Evolutionary conservation across 2,113 vertebrate genomes (phyloP).

Genomic region (Chlorodrepanis virens): DNA sequence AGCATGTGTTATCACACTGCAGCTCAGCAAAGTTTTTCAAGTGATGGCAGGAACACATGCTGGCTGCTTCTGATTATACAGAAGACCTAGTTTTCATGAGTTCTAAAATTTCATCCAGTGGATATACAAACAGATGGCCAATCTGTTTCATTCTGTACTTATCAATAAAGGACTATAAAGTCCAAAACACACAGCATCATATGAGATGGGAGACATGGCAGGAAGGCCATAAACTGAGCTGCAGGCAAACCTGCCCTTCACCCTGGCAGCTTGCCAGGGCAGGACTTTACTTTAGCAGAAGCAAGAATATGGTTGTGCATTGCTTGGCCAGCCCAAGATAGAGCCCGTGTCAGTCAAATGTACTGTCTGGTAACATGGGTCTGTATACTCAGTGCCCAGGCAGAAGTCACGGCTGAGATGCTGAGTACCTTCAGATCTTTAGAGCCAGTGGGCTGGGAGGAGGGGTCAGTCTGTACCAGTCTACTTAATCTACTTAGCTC

Average conservation of each 20-base stretch:
- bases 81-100: background rate
- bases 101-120: background rate
- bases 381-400: background rate
- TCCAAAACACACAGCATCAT: background rate
- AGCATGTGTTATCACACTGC: background rate
- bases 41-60: background rate
- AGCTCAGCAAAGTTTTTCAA: background rate
- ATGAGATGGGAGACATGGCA: background rate
- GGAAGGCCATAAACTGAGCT: background rate
- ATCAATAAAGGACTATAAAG: background rate
- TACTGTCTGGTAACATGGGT: background rate
- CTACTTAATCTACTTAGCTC: background rate
- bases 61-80: background rate
- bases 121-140: background rate
- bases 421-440: background rate
- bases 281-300: background rate
- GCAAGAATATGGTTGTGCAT: background rate
- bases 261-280: background rate
- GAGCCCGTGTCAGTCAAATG: background rate
- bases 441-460: rapidly evolving
- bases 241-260: background rate
- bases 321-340: background rate
- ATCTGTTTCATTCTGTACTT: background rate
- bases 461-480: background rate
- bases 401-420: background rate